Evolutionary conservation across 2,113 vertebrate genomes (phyloP).

Genomic region (Gnathonemus longibarbis): DNA sequence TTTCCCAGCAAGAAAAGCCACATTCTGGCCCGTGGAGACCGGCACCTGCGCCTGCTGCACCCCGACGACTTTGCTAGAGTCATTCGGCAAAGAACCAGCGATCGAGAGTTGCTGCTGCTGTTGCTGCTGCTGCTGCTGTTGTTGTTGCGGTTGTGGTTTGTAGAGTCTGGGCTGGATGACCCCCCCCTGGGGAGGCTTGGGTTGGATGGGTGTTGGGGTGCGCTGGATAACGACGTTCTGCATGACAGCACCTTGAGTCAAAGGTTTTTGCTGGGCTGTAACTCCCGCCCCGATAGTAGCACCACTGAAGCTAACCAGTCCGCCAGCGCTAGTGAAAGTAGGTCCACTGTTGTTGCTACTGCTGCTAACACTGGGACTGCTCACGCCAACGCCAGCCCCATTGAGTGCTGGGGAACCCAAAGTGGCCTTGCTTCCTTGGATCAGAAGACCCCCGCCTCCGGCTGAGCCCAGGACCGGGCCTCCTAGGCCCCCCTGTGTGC

Average conservation of each 20-base stretch:
- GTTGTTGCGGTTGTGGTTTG: conserved; percentile 53
- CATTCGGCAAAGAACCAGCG: conserved; percentile 71
- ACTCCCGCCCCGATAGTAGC: conserved; percentile 51
- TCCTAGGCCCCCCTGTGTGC: conserved; percentile 63
- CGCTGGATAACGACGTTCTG: conserved; percentile 89
- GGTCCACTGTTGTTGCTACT: conserved; percentile 52
- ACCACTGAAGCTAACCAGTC: conserved; percentile 58
- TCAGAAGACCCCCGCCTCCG: conserved; percentile 66
- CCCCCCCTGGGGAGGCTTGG: conserved; percentile 77
- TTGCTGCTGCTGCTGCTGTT: conserved; percentile 47
- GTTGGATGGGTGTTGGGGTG: conserved; percentile 92
- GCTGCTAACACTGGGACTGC: conserved; percentile 45
- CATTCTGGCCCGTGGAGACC: conserved; percentile 71
- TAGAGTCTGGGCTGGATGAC: conserved; percentile 81
- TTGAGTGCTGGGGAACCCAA: conserved; percentile 74
- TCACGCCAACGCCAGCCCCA: conserved; percentile 57
- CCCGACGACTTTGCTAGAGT: conserved; percentile 62
- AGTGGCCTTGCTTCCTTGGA: conserved; percentile 74
- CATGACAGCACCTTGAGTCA: conserved; percentile 70
- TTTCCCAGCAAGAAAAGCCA: conserved; percentile 84
- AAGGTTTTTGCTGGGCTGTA: conserved; percentile 42
- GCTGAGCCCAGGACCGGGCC: conserved; percentile 53
- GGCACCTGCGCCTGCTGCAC: conserved; percentile 65
- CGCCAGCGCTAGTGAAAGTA: conserved; percentile 53
- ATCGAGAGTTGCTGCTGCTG: conserved; percentile 50